These are phyloP conservation scores for Apodemus speciosus DNA, from an alignment of 2,113 vertebrate genomes.

Conservation along the genomic window DNA sequence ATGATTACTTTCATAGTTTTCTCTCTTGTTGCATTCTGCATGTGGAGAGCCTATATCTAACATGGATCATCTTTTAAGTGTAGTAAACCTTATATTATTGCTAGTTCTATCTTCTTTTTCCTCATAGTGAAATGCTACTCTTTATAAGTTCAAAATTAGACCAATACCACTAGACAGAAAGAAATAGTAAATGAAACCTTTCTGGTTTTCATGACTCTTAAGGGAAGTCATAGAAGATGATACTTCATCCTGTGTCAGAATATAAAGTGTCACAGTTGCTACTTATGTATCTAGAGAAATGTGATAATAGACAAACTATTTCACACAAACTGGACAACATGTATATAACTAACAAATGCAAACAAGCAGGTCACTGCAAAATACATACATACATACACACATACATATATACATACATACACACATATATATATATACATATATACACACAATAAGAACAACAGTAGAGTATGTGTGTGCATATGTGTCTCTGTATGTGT, in stretches of 20 bases:
- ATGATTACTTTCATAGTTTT: background rate
- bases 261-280: background rate
- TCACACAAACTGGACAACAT: background rate
- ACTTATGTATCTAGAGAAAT: background rate
- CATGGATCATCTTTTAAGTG: background rate
- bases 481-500: too few relatives aligned
- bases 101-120: background rate
- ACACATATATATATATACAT: too few relatives aligned
- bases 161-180: background rate
- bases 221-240: background rate
- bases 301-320: background rate
- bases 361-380: background rate
- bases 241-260: background rate
- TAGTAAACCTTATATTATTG: background rate
- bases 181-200: background rate
- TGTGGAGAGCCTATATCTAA: background rate
- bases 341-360: background rate
- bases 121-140: background rate
- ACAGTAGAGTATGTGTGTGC: background rate
- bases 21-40: background rate
- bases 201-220: background rate
- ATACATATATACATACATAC: too few relatives aligned
- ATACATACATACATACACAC: background rate
- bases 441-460: background rate
- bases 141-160: background rate